A percentile compares a stretch with the other conserved stretches of the same genome.
Conservation (phyloP, 2,888 invertebrate species). For the Drosophila ustulata region DNA sequence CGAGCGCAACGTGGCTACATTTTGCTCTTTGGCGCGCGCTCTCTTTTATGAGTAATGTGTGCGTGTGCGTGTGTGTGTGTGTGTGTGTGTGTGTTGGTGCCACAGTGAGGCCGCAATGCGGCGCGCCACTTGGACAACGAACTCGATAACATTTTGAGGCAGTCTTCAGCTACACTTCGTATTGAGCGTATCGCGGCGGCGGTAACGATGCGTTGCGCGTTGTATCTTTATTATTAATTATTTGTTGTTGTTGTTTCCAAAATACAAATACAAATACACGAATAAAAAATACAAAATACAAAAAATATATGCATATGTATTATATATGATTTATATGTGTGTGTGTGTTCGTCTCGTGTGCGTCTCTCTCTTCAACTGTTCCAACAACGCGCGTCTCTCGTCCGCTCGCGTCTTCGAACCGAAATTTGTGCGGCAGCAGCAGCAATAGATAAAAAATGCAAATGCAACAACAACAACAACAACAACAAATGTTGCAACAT, state of each 20-base stretch:
- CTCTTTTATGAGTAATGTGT: constrained; percentile 31
- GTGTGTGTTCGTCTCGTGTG: constrained; percentile 10
- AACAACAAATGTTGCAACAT: constrained; percentile 68
- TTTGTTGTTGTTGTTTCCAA: constrained; percentile 78
- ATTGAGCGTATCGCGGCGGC: constrained; percentile 85
- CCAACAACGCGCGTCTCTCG: constrained; percentile 37
- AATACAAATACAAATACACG: constrained; percentile 17
- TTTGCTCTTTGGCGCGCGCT: constrained; percentile 41
- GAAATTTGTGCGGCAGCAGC: constrained; percentile 24
- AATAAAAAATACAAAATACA: not conserved
- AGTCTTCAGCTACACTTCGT: constrained; percentile 86
- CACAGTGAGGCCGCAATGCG: constrained; percentile 71
- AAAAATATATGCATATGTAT: constrained; percentile 33
- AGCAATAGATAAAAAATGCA: constrained; percentile 39
- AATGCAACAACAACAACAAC: constrained; percentile 34
- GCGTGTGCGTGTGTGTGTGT: constrained; percentile 1
- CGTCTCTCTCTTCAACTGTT: constrained; percentile 41
- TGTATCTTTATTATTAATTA: constrained; percentile 80
- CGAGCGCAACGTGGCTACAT: constrained; percentile 46
- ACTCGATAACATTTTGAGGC: constrained; percentile 85
- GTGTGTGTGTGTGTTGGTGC: constrained; percentile 55
- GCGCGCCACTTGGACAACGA: constrained; percentile 82
- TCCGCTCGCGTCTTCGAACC: not conserved
- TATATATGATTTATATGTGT: constrained; percentile 58
- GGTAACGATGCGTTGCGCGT: constrained; percentile 82